phyloP scores from a whole-genome alignment of 2,888 invertebrate genomes.

The Odontomyia ornata region DNA sequence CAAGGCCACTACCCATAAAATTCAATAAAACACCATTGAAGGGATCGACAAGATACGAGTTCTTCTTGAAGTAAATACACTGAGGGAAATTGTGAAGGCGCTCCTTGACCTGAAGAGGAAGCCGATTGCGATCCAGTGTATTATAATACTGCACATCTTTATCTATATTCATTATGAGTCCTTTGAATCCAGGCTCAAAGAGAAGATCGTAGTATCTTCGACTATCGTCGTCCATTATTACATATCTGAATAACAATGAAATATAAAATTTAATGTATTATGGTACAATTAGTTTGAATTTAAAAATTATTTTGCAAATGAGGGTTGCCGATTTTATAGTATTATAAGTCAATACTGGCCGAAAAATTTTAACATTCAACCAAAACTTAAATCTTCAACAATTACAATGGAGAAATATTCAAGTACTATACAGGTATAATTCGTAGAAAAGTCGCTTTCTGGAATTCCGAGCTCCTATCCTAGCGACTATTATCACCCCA shows the following conservation, averaged over 20 bases:
- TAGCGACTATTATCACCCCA: no score
- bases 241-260: conserved; percentile 24
- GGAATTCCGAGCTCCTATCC: no score
- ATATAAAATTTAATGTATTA: no score
- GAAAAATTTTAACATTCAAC: no score
- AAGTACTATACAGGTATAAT: no score
- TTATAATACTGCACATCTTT: conserved; percentile 18
- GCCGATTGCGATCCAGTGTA: neutral
- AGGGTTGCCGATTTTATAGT: no score
- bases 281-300: no score
- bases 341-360: no score
- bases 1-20: conserved; percentile 36
- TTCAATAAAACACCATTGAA: conserved; percentile 37
- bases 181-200: conserved; percentile 2
- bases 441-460: no score
- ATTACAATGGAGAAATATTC: no score
- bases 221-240: neutral
- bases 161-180: conserved; percentile 1
- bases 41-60: conserved; percentile 39
- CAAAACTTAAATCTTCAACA: no score
- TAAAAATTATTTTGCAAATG: no score
- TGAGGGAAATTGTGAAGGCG: conserved; percentile 32
- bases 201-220: neutral
- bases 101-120: neutral
- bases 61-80: conserved; percentile 42